Evolutionary conservation across 2,888 invertebrate species (phyloP).

Genomic region (Cacoxenus indagator): DNA sequence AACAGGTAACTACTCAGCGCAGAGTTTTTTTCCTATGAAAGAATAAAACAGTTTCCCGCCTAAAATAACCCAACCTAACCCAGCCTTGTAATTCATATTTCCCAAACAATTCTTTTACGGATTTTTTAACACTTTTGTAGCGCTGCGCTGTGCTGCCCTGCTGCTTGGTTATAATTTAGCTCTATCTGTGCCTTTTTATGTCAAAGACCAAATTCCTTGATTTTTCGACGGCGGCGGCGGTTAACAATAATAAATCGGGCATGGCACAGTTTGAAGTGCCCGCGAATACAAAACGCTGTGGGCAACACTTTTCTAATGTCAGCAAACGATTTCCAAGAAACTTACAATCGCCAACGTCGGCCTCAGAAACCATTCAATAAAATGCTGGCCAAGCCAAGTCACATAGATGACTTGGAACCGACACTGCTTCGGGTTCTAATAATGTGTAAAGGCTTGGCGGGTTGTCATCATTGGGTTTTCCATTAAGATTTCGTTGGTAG

Average conservation of each 20-base stretch:
- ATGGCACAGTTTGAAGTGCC: slow-evolving; percentile 51
- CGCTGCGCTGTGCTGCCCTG: background rate
- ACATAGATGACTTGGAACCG: background rate
- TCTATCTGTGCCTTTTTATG: background rate
- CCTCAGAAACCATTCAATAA: slow-evolving; percentile 40
- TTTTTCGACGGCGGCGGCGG: background rate
- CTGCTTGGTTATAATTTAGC: background rate
- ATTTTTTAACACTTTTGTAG: slow-evolving; percentile 60
- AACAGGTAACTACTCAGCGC: slow-evolving; percentile 46
- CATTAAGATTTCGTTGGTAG: slow-evolving; percentile 32
- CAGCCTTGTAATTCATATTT: slow-evolving; percentile 60
- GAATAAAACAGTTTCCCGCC: background rate
- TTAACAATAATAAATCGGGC: background rate
- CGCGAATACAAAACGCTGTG: slow-evolving; percentile 38
- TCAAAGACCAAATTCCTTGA: background rate
- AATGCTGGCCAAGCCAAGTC: slow-evolving; percentile 26
- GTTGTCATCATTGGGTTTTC: slow-evolving; percentile 3
- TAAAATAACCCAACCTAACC: slow-evolving; percentile 9
- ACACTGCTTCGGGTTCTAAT: background rate
- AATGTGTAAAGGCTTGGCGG: background rate
- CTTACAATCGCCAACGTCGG: too few relatives aligned
- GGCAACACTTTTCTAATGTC: slow-evolving; percentile 37
- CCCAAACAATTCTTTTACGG: slow-evolving; percentile 53
- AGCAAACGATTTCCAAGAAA: slow-evolving; percentile 43
- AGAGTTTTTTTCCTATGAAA: background rate